Evolutionary conservation across 1,140 invertebrate genomes (phyloP).

Genomic region (Mactra quadrangularis): DNA sequence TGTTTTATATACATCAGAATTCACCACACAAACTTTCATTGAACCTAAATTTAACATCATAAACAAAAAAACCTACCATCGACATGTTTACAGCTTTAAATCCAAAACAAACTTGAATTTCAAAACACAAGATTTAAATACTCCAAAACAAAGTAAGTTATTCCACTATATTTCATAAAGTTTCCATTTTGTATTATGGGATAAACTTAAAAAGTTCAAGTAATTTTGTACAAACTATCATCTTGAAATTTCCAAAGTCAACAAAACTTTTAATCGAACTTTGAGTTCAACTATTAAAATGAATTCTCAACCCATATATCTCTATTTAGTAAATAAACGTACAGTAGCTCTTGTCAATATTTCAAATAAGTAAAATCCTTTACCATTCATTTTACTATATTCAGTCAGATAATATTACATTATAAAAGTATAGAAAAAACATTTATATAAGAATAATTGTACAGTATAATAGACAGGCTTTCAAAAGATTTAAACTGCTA

Average conservation of each 20-base stretch:
- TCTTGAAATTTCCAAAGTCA: background rate
- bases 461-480: constrained; percentile 1
- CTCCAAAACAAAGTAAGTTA: constrained; percentile 3
- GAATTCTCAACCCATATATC: background rate
- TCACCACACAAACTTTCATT: no score
- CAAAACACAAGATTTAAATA: constrained; percentile 1
- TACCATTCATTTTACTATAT: background rate
- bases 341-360: constrained; percentile 21
- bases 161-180: constrained; percentile 14
- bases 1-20: no score
- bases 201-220: constrained; percentile 9
- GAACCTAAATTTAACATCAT: no score
- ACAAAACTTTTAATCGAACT: background rate
- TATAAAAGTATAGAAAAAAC: constrained; percentile 21
- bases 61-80: no score
- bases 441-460: background rate
- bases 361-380: background rate
- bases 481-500: constrained; percentile 19
- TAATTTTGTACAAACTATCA: background rate
- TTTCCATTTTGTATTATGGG: constrained; percentile 1
- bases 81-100: no score
- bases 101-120: background rate
- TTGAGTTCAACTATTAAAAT: constrained; percentile 7
- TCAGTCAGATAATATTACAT: constrained; percentile 25
- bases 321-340: constrained; percentile 18